A percentile compares a stretch with the other conserved stretches of the same genome.
phyloP scores from a whole-genome alignment of 2,113 vertebrate genomes.

The Pseudonaja textilis region DNA sequence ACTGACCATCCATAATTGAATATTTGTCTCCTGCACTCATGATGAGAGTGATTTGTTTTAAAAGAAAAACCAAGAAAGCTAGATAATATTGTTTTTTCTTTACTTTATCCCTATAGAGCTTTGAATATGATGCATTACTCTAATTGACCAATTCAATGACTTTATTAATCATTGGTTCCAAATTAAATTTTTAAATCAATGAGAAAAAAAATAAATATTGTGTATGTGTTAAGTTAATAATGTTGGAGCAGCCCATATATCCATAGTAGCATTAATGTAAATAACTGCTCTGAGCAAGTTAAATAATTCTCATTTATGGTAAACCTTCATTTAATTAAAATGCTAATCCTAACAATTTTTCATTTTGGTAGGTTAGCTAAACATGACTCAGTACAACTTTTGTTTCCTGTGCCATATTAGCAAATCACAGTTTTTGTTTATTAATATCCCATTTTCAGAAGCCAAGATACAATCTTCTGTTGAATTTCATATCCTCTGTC shows the following conservation, averaged over 20 bases:
- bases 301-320: slow-evolving; percentile 9
- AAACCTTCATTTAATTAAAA: slow-evolving; percentile 47
- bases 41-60: neutral
- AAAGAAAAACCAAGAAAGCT: neutral
- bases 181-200: neutral
- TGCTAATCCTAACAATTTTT: slow-evolving; percentile 2
- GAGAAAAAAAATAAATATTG: neutral
- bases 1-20: neutral
- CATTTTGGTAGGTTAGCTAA: slow-evolving; percentile 1
- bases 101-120: neutral
- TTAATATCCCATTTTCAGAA: slow-evolving; percentile 52
- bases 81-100: neutral
- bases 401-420: slow-evolving; percentile 34
- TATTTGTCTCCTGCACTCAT: neutral
- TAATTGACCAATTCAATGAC: neutral
- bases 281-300: slow-evolving; percentile 18
- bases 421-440: slow-evolving; percentile 38
- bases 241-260: neutral
- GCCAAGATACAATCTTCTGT: slow-evolving; percentile 69
- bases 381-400: slow-evolving; percentile 40
- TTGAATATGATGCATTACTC: neutral
- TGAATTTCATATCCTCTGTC: slow-evolving; percentile 71
- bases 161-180: accelerated
- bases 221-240: neutral
- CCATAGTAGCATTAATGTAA: neutral